Evolutionary conservation across 2,888 invertebrate species (phyloP), one percentile per base, ranked within the genome.

Genomic region (Epistrophe eligans): DNA sequence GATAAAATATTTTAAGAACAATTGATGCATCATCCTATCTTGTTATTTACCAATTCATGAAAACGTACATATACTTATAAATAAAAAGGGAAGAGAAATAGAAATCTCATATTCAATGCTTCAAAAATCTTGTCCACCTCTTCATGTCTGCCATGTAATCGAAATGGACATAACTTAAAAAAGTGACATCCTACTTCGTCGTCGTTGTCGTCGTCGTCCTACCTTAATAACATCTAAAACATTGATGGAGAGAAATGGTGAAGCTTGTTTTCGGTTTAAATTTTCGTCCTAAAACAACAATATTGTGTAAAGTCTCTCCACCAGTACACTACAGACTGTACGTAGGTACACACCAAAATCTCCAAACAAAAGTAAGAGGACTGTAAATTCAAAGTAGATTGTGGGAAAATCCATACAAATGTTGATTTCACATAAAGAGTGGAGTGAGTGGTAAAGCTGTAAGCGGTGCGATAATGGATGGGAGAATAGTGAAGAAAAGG

Each of bases 321-420:
- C n/a, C n/a, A 32, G 32, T 35, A 35, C 8, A 6, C 10, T 5
- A 13, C 13, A 15, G 3, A 10, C 6, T 32, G 4, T 4, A 57
- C 15, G 11, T 9, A 1, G n/a, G n/a, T n/a, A n/a, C n/a, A n/a
- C n/a, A n/a, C n/a, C n/a, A 24, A 3, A 24, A 24, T 24, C 24
- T 24, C 24, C 38, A 55, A 55, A 38, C 48, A 38, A 48, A 60
- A 40, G 48, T n/a, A 72, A 66, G 72, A 62, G 58, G 70, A 72
- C 64, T 28, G 64, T 77, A 67, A 58, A 80, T 80, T 80, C 40
- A 82, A 82, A 77, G 24, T 73, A 60, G 58, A 83, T 73, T 83
- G 79, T 83, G 82, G 77, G 82, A 83, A 82, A 82, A 77, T 72
- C 64, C 71, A 48, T 40, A 60, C 67, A 66, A 72, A 72, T 32